Evolutionary conservation across 1,140 invertebrate species (phyloP), one percentile per base, ranked within the genome.

Genomic region (Coenobita brevimanus): DNA sequence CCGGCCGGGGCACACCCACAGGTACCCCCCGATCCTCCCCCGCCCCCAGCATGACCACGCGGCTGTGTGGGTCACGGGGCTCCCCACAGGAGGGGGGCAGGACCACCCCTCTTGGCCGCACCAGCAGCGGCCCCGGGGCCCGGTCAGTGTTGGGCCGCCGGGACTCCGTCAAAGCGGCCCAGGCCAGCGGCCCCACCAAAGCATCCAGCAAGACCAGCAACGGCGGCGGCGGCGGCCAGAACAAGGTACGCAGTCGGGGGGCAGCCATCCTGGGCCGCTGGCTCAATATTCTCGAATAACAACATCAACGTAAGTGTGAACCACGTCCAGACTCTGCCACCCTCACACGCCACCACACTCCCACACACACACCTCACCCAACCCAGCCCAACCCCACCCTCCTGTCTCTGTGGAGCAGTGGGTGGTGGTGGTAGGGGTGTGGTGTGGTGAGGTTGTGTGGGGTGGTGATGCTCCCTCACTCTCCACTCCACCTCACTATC

Each of bases 221-320:
- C 50, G 38, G 24, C 13, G 62, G 43, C 30, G 71, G 36, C 17
- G 73, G 50, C 64, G 84, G 84, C 75, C 84, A 87, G 75, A 57
- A 79, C 46, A 87, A 87, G 84, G 84, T 87, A 87, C 84, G 84
- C 33, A 80, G 84, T 80, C 84, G 84, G 41, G 75, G 75, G 43
- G 60, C 84, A 36, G 64, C 84, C 50, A 67, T 87, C 75, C 67
- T 69, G 27, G 62, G 76, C 27, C 84, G 84, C 84, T 87, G 84
- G 84, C 78, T 87, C 36, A 80, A 67, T 69, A 79, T 87, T 67
- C 84, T 87, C 46, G 84, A 87, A 38, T 87, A 79, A 64, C 62
- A 33, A 27, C 62, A 46, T 38, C 62, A 64, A 82, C 64, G 84
- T 87, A 87, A 87, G 84, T 87, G 84, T 64, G 60, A 41, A 46